phyloP scores from a whole-genome alignment of 2,888 invertebrate species.

The Hyalella azteca region DNA sequence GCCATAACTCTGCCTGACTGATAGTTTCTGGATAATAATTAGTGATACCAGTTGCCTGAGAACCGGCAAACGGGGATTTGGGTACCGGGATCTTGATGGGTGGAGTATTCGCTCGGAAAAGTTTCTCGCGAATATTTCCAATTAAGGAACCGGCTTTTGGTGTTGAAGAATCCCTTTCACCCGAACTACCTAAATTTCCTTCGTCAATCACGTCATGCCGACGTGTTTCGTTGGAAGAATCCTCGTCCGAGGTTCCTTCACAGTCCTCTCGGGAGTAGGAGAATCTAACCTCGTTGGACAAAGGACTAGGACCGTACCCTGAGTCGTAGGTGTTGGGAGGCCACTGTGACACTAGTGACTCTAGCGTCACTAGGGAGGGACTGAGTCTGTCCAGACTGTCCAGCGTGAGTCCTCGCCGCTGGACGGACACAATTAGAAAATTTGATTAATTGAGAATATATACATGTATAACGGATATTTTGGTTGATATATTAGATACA shows the following conservation, averaged over 20 bases:
- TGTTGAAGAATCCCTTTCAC: too few species aligned
- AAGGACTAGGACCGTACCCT: conserved; percentile 18
- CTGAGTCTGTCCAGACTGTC: not conserved
- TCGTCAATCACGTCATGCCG: too few species aligned
- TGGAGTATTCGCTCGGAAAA: not conserved
- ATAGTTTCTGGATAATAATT: too few species aligned
- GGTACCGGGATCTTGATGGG: not conserved
- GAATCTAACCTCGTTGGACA: not conserved
- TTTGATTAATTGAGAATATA: not conserved
- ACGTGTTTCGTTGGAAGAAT: too few species aligned
- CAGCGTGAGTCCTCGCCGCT: not conserved
- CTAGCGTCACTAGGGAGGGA: conserved; percentile 20
- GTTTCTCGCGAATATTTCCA: too few species aligned
- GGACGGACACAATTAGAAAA: not conserved
- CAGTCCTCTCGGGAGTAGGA: not conserved
- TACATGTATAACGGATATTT: too few species aligned
- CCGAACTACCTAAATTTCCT: too few species aligned
- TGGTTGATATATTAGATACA: too few species aligned
- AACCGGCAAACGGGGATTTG: not conserved
- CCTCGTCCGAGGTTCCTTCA: not conserved
- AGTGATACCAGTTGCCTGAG: not conserved
- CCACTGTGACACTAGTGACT: conserved; percentile 10
- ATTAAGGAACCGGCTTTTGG: too few species aligned
- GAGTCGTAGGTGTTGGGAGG: conserved; percentile 32
- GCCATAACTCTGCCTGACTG: too few species aligned